These are phyloP conservation scores for Platichthys stellatus DNA, from an alignment of 2,113 vertebrate species.

Conservation along the genomic window DNA sequence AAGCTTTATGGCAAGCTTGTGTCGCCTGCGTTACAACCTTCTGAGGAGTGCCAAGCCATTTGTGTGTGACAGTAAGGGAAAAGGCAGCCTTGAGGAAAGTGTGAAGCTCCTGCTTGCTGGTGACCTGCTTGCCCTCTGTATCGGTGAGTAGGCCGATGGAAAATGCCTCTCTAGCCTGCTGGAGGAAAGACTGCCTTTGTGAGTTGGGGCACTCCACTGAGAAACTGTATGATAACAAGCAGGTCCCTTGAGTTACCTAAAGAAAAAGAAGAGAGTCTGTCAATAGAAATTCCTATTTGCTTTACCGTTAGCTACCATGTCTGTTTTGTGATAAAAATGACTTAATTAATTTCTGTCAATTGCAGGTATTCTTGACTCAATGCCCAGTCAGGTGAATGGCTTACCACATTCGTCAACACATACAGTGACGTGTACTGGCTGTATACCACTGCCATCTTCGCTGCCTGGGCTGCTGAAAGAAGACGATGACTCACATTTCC, in stretches of 20 bases:
- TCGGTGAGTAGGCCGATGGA: conserved; percentile 90
- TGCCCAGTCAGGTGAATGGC: conserved; percentile 14
- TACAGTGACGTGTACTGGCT: conserved; percentile 92
- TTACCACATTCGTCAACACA: conserved; percentile 90
- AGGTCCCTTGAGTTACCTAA: conserved; percentile 90
- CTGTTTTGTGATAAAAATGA: background rate
- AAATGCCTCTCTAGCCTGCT: conserved; percentile 89
- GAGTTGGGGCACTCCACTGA: conserved; percentile 82
- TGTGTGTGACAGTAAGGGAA: conserved; percentile 83
- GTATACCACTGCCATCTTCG: conserved; percentile 89
- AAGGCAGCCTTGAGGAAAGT: conserved; percentile 91
- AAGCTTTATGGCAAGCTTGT: conserved; percentile 81
- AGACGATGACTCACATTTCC: conserved; percentile 84
- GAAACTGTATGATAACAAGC: conserved; percentile 89
- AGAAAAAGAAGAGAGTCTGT: conserved; percentile 10
- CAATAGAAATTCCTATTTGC: background rate
- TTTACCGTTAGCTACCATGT: background rate
- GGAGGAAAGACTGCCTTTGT: conserved; percentile 78
- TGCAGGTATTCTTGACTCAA: background rate
- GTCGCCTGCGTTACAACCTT: conserved; percentile 32
- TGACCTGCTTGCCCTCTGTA: conserved; percentile 67
- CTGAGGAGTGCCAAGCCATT: conserved; percentile 76
- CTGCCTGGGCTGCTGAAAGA: conserved; percentile 89
- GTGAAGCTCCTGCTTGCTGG: conserved; percentile 92
- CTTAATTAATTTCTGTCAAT: background rate